Conservation (phyloP, 2,113 vertebrate species). For the Bufo gargarizans region DNA sequence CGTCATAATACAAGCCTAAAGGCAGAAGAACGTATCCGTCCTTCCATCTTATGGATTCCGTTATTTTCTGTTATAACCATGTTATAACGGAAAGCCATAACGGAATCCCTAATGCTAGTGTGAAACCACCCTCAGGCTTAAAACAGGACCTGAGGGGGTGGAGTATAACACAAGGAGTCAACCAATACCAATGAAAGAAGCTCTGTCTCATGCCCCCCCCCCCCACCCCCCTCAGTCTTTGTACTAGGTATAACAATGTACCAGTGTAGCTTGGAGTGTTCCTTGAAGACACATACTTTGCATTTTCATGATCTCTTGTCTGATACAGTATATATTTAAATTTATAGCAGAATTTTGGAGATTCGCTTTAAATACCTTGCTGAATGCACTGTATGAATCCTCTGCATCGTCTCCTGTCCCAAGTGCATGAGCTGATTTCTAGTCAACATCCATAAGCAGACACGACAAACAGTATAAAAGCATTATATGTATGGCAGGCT, state of each 20-base stretch:
- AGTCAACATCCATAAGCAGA: slow-evolving; percentile 31
- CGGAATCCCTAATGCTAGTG: too few species aligned
- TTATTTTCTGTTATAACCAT: too few species aligned
- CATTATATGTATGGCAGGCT: slow-evolving; percentile 21
- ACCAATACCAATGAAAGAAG: too few species aligned
- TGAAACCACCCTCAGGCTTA: too few species aligned
- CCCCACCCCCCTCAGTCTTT: too few species aligned
- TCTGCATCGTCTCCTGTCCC: not conserved
- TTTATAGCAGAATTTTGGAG: not conserved
- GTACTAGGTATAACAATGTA: not conserved
- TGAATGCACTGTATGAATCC: not conserved
- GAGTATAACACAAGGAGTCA: too few species aligned
- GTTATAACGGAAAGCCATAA: too few species aligned
- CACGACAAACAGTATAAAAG: slow-evolving; percentile 25
- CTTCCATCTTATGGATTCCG: too few species aligned
- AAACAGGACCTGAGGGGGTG: too few species aligned
- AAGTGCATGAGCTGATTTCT: not conserved
- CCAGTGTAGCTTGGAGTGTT: not conserved
- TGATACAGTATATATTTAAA: not conserved
- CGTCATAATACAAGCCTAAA: too few species aligned
- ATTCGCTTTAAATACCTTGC: not conserved
- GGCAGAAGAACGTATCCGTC: too few species aligned
- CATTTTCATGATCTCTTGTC: not conserved
- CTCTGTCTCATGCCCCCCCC: too few species aligned
- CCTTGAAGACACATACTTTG: not conserved